These are phyloP conservation scores for Artibeus lituratus DNA, from an alignment of 2,797 vertebrate genomes.

Conservation along the genomic window DNA sequence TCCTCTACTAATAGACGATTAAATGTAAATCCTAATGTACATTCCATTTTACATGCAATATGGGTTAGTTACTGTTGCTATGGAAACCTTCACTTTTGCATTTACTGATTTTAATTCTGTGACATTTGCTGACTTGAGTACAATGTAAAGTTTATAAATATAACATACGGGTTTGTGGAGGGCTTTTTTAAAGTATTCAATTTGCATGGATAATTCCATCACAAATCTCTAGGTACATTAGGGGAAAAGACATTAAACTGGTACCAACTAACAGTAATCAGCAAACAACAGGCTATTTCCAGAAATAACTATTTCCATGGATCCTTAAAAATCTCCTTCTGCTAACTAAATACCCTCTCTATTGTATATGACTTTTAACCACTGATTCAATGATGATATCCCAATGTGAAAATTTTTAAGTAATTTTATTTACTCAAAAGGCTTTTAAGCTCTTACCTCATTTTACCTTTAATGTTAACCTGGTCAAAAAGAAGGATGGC, in stretches of 20 bases:
- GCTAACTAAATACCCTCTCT: background rate
- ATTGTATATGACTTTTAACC: background rate
- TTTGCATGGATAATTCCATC: constrained; percentile 76
- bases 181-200: constrained; percentile 63
- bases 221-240: constrained; percentile 69
- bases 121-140: constrained; percentile 79
- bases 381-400: background rate
- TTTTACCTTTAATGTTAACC: background rate
- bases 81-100: constrained; percentile 77
- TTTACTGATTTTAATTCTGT: constrained; percentile 79
- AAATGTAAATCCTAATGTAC: constrained; percentile 75
- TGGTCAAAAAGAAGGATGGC: background rate
- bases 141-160: constrained; percentile 80
- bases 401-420: background rate
- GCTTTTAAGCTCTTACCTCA: background rate
- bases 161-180: constrained; percentile 72
- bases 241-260: constrained; percentile 13
- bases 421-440: background rate
- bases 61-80: constrained; percentile 77
- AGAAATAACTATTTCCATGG: constrained; percentile 58
- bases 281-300: constrained; percentile 57
- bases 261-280: constrained; percentile 38
- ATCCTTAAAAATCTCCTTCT: constrained; percentile 23
- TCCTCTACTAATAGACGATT: constrained; percentile 63
- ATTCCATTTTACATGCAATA: constrained; percentile 73